Evolutionary conservation across 1,140 invertebrate genomes (phyloP), one percentile per base, ranked within the genome.

Genomic region (Cydia splendana): DNA sequence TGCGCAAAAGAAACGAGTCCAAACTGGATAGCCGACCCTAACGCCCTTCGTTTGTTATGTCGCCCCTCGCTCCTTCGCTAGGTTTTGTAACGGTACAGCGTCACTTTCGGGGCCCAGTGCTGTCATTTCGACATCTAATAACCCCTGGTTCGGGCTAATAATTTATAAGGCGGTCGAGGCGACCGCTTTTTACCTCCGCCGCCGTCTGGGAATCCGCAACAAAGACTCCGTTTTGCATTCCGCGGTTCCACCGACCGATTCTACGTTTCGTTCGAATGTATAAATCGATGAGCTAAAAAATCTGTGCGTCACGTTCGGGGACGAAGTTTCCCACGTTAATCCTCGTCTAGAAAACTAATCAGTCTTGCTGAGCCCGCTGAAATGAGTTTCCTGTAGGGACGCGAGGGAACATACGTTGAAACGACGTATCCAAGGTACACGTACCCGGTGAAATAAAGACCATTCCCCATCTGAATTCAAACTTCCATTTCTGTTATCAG

Each of bases 171-270:
- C 85, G 85, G 86, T 85, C 78, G 83, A 81, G 83, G 84, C 85
- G 89, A 88, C 87, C 87, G 90, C 90, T 93, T 93, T 93, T 93
- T 93, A 86, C 87, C 82, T 84, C 81, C 83, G 86, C 86, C 88
- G 91, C 84, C 85, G 91, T 93, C 91, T 93, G 91, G 91, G 91
- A 91, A 93, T 93, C 91, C 84, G 88, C 87, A 89, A 89, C 90
- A 90, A 91, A 91, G 85, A 91, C 91, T 91, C 89, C 89, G 86
- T 87, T 91, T 91, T 86, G 89, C 89, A 91, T 93, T 91, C 91
- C 90, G 82, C 81, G 78, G 78, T 62, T 12, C 57, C 57, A 83
- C 82, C 80, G 84, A 77, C 82, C 84, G 84, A 88, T 88, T 88
- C 86, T 80, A 84, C 82, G 84, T 87, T 91, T 86, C 82, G 42